Evolutionary conservation across 1,140 invertebrate species (phyloP), one percentile per base, ranked within the genome.

Genomic region (Coptotermes formosanus): DNA sequence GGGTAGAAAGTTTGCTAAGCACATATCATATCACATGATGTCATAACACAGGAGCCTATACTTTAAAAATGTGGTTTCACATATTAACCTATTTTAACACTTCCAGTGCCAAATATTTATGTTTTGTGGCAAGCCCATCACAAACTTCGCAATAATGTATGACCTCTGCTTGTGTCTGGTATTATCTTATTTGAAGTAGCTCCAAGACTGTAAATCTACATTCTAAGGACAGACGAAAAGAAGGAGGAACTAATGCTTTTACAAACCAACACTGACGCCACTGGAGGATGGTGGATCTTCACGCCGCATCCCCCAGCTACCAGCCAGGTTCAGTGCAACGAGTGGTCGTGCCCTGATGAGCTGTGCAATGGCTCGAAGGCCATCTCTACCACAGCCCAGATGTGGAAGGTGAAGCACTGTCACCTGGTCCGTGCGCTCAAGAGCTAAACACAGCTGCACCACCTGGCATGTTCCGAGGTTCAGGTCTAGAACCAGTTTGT

Each of bases 391-490:
- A 87, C 93, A 93, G 38, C 93, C 91, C 84, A 93, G 90, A 89
- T 93, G 93, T 48, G 93, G 92, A 86, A 93, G 90, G 87, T 93
- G 93, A 81, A 93, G 88, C 44, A 92, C 91, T 82, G 92, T 90
- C 44, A 93, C 90, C 88, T 92, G 91, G 83, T 90, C 88, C 86
- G 91, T 92, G 88, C 90, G 88, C 84, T 91, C 90, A n/a, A 92
- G 90, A 19, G 91, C 90, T 4, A 88, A 89, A 88, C 92, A 92
- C 48, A 93, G 89, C 86, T 92, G 91, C 48, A 91, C 90, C 59
- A 93, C 90, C 90, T 93, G 92, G 82, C 90, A 89, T 25, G 92
- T 91, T 59, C 91, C 91, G 87, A 93, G 89, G 89, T 92, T 92
- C 89, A 93, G 90, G 89, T 93, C 93, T 82, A 93, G 90, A 21